Conservation (phyloP, 2,113 vertebrate genomes). For the cattle (Bos taurus) region DNA sequence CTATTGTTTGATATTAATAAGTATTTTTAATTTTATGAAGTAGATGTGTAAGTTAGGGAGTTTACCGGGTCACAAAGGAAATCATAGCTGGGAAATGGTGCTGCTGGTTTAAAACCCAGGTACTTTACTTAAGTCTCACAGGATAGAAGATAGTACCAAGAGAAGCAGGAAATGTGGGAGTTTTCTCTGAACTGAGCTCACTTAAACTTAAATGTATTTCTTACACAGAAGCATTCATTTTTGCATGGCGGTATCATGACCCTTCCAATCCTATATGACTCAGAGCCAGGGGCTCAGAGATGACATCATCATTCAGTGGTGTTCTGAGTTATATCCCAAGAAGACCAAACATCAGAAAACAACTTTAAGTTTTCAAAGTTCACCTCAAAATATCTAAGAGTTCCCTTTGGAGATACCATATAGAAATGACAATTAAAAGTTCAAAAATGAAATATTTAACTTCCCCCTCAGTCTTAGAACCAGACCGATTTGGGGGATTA, state of each 20-base stretch:
- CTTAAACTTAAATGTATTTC: background rate
- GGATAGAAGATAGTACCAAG: background rate
- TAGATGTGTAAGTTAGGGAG: background rate
- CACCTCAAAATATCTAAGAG: slow-evolving; percentile 48
- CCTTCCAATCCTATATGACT: slow-evolving; percentile 43
- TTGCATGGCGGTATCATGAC: background rate
- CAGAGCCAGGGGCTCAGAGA: slow-evolving; percentile 48
- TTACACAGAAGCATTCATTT: background rate
- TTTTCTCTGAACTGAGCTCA: background rate
- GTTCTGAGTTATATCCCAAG: slow-evolving; percentile 15
- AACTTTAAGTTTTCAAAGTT: slow-evolving; percentile 67
- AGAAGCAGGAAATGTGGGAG: background rate
- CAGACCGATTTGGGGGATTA: background rate
- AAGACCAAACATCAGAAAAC: slow-evolving; percentile 53
- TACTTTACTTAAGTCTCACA: background rate
- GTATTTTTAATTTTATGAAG: background rate
- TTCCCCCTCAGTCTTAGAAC: background rate
- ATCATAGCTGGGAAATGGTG: background rate
- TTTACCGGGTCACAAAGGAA: background rate
- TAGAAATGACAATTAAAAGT: slow-evolving; percentile 10
- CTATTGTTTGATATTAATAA: background rate
- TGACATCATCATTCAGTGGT: slow-evolving; percentile 36
- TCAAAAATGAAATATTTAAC: slow-evolving; percentile 4
- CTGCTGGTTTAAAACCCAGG: background rate
- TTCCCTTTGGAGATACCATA: background rate